Evolutionary conservation across 2,113 vertebrate genomes (phyloP), one percentile per base, ranked within the genome.

Genomic region (Nothocercus julius): DNA sequence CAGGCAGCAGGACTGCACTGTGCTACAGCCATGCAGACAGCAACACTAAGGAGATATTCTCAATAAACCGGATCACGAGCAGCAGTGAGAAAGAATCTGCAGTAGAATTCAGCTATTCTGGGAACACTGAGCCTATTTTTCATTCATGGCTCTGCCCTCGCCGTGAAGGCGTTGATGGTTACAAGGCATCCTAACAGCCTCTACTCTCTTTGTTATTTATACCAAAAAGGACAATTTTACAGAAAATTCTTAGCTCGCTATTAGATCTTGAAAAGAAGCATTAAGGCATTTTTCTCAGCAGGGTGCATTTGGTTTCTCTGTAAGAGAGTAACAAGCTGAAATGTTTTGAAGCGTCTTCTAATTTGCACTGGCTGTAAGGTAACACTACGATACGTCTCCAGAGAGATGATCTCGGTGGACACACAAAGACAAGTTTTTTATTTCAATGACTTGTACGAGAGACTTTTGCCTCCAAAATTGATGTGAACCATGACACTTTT

Each of bases 1-100:
- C 22, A 14, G 3, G 54, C 42, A 77, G 34, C 0, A 1, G 69
- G 66, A 94, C 3, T 9, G 7, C 11, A 30, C 38, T 34, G 14
- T 3, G 8, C 30, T 32, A 49, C 62, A 19, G 54, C 28, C 28
- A 22, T 5, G 14, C 80, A 34, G 1, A 0, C 6, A 0, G 42
- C 51, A n/a, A 34, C 19, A 25, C 28, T 25, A 56, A 53, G 89
- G 81, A 67, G 80, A 12, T 15, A 13, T 32, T 36, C 62, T n/a
- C 73, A 28, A 58, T 40, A 25, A 47, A 59, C 2, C 17, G 7
- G 44, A 77, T 73, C 14, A 0, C 7, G 25, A 76, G 70, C 85
- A 40, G 1, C 88, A 6, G 70, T 2, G 68, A 32, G 38, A 59
- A 54, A 63, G 47, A 6, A n/a, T 30, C n/a, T 68, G 20, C 5